phyloP scores from a whole-genome alignment of 2,797 vertebrate species.

The Peromyscus attwateri region DNA sequence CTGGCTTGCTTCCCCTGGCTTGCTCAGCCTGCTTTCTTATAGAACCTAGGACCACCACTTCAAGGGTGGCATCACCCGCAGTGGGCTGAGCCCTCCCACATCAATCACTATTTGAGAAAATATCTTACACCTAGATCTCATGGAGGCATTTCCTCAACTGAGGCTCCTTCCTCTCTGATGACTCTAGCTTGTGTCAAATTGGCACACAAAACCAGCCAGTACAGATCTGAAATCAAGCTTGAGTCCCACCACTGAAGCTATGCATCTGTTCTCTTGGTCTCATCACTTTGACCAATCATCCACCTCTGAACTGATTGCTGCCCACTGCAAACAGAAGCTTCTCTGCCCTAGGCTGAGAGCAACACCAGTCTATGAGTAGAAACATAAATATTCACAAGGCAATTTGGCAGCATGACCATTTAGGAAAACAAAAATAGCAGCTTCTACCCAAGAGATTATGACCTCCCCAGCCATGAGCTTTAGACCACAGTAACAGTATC shows the following conservation, averaged over 20 bases:
- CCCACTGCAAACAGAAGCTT: not conserved
- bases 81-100: not conserved
- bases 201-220: not conserved
- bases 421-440: not conserved
- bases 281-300: not conserved
- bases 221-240: not conserved
- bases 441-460: not conserved
- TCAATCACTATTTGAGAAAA: not conserved
- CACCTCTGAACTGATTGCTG: not conserved
- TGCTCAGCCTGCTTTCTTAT: not conserved
- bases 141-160: not conserved
- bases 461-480: no score
- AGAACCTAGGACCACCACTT: not conserved
- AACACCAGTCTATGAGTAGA: not conserved
- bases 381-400: not conserved
- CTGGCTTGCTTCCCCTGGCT: not conserved
- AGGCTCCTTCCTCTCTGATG: not conserved
- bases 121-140: not conserved
- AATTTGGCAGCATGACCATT: not conserved
- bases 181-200: not conserved
- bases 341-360: not conserved
- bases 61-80: not conserved
- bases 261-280: not conserved
- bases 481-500: not conserved
- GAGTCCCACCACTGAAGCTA: not conserved